These are phyloP conservation scores for Idaea biselata DNA, from an alignment of 2,888 invertebrate genomes.

Conservation along the genomic window DNA sequence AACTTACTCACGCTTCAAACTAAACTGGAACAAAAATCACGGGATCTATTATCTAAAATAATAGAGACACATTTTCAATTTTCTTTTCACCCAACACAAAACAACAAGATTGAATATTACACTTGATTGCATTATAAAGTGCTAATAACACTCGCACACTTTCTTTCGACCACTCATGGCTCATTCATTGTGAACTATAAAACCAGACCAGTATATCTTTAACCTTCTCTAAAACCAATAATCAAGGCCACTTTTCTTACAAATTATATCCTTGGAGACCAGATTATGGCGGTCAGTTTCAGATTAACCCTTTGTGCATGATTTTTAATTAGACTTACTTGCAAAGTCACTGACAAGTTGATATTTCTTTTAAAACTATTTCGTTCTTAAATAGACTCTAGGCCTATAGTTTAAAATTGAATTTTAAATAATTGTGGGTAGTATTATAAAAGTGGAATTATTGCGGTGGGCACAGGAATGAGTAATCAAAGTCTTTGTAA, in stretches of 20 bases:
- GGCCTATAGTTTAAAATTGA: conserved; percentile 19
- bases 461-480: conserved; percentile 36
- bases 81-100: background rate
- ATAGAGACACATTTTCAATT: background rate
- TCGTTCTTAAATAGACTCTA: conserved; percentile 14
- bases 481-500: conserved; percentile 39
- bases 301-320: conserved; percentile 35
- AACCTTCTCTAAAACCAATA: conserved; percentile 17
- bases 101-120: conserved; percentile 24
- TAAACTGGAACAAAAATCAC: background rate
- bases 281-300: conserved; percentile 22
- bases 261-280: conserved; percentile 29
- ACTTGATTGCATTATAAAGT: conserved; percentile 25
- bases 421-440: conserved; percentile 10
- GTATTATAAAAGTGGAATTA: conserved; percentile 24
- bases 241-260: conserved; percentile 8
- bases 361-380: conserved; percentile 21
- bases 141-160: conserved; percentile 36
- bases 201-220: conserved; percentile 20
- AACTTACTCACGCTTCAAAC: background rate
- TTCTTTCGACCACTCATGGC: conserved; percentile 31
- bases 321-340: conserved; percentile 50
- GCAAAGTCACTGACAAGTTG: conserved; percentile 41
- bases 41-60: background rate
- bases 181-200: conserved; percentile 28